phyloP scores from a whole-genome alignment of 1,140 invertebrate genomes.

The Solenopsis invicta region DNA sequence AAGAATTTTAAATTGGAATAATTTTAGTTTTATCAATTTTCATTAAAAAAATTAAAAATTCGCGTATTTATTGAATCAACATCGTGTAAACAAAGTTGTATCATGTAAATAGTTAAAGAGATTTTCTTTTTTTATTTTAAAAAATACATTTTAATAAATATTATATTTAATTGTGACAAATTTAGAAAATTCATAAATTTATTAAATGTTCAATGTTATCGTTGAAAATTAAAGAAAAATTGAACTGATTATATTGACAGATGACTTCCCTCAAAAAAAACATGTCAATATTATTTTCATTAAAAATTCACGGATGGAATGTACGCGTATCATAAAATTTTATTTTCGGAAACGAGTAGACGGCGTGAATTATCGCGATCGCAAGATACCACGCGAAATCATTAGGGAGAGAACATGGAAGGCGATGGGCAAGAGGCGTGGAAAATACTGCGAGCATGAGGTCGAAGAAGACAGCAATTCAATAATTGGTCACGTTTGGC shows the following conservation, averaged over 20 bases:
- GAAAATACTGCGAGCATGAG: conserved; percentile 11
- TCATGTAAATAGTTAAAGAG: not conserved
- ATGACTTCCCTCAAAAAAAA: too few species aligned
- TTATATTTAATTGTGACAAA: not conserved
- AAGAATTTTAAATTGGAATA: not conserved
- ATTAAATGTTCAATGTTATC: not conserved
- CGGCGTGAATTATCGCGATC: conserved; percentile 32
- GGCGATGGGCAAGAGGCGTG: not conserved
- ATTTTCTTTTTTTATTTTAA: not conserved
- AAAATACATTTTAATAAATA: not conserved
- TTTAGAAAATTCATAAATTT: not conserved
- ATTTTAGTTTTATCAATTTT: conserved; percentile 18
- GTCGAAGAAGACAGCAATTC: conserved; percentile 17
- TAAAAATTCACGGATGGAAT: not conserved
- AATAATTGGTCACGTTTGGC: conserved; percentile 70
- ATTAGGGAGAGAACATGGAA: conserved; percentile 2
- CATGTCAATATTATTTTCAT: not conserved
- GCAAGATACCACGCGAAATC: not conserved
- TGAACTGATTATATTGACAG: not conserved
- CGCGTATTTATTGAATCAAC: not conserved
- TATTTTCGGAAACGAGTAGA: not conserved
- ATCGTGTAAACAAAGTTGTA: not conserved
- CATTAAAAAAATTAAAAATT: not conserved
- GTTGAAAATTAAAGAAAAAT: not conserved
- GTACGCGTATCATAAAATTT: conserved; percentile 19